These are phyloP conservation scores for Pandemis corylana DNA, from an alignment of 2,888 invertebrate species.

Conservation along the genomic window DNA sequence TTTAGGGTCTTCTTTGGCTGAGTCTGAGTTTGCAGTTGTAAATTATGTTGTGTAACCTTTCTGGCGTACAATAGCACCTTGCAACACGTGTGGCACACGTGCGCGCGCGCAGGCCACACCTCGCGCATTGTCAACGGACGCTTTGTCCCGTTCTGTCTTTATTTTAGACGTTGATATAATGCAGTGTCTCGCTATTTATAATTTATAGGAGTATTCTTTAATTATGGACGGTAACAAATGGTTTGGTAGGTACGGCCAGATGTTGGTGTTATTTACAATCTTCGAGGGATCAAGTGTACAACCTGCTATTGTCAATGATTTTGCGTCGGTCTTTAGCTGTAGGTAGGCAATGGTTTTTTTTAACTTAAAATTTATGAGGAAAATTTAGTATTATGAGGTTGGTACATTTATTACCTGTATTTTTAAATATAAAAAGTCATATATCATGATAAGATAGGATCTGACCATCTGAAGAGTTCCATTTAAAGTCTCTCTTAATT, in stretches of 20 bases:
- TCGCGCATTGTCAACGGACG: conserved; percentile 36
- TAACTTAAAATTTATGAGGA: neutral
- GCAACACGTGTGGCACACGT: conserved; percentile 68
- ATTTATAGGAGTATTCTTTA: conserved; percentile 37
- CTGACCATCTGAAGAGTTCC: no score
- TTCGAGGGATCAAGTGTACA: conserved; percentile 27
- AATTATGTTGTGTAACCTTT: conserved; percentile 43
- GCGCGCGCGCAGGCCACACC: conserved; percentile 47
- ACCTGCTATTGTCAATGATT: conserved; percentile 3
- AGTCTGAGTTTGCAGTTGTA: conserved; percentile 11
- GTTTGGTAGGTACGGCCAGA: conserved; percentile 38
- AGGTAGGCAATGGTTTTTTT: neutral
- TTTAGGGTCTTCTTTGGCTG: conserved; percentile 5
- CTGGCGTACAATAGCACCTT: conserved; percentile 65
- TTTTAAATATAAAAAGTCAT: no score
- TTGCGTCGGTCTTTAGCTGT: conserved; percentile 6
- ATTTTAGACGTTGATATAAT: conserved; percentile 40
- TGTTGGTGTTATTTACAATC: conserved; percentile 31
- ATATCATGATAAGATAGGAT: no score
- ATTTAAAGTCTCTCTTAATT: no score
- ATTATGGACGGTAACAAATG: conserved; percentile 31
- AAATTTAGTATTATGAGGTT: neutral
- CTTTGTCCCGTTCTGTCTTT: conserved; percentile 35
- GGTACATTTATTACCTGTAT: no score
- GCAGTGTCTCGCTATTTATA: conserved; percentile 38